These are phyloP conservation scores for Dyspetes luteomarginatus DNA, from an alignment of 2,888 invertebrate species.

Conservation along the genomic window DNA sequence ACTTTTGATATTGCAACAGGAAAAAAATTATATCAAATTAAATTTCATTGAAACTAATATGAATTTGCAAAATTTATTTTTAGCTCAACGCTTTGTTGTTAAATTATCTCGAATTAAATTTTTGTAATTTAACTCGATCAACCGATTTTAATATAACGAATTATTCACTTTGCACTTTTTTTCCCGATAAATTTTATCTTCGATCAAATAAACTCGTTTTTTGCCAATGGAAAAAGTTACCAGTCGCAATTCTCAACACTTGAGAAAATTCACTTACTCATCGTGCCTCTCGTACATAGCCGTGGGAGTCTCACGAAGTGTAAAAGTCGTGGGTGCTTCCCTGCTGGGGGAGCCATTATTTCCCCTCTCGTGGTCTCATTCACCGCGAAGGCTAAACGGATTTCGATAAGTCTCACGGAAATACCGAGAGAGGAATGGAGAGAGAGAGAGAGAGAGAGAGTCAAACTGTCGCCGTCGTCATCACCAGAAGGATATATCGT, in stretches of 20 bases:
- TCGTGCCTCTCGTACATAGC: slow-evolving; percentile 19
- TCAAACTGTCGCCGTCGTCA: slow-evolving; percentile 28
- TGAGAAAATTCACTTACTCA: slow-evolving; percentile 41
- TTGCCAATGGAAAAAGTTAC: slow-evolving; percentile 17
- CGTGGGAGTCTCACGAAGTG: slow-evolving; percentile 39
- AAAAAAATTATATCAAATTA: no score
- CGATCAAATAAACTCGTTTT: no score
- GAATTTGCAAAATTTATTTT: no score
- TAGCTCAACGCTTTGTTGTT: no score
- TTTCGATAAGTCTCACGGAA: slow-evolving; percentile 72
- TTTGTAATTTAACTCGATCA: no score
- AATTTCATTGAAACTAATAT: no score
- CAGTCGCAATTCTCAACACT: slow-evolving; percentile 40
- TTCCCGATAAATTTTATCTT: neutral
- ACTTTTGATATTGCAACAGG: no score
- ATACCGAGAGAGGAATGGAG: slow-evolving; percentile 15
- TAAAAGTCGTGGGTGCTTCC: slow-evolving; percentile 49
- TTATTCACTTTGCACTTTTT: neutral
- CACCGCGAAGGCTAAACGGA: slow-evolving; percentile 71
- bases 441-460: slow-evolving; percentile 5
- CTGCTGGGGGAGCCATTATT: slow-evolving; percentile 53
- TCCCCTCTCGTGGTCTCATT: slow-evolving; percentile 50
- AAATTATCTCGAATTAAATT: no score
- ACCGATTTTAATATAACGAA: no score
- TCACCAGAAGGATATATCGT: slow-evolving; percentile 18